Evolutionary conservation across 2,888 invertebrate species (phyloP).

Genomic region (Megaustenia siamemsis): DNA sequence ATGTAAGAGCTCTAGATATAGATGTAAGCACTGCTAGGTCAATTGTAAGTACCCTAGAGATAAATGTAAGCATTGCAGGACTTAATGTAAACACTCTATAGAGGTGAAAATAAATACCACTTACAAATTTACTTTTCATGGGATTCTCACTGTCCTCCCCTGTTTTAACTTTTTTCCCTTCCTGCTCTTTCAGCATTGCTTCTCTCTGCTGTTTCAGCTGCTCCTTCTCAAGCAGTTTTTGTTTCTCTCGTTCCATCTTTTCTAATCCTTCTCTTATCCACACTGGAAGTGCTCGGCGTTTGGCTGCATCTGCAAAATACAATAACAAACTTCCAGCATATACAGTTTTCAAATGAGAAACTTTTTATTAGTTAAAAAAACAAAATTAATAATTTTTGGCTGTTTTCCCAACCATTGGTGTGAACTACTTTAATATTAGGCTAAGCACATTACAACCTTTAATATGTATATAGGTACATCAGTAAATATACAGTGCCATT

Average conservation of each 20-base stretch:
- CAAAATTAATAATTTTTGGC: too few relatives aligned
- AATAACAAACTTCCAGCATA: not conserved
- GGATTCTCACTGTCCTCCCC: slow-evolving; percentile 76
- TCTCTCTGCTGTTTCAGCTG: slow-evolving; percentile 82
- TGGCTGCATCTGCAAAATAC: slow-evolving; percentile 74
- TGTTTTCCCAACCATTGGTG: too few relatives aligned
- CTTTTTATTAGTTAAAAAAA: too few relatives aligned
- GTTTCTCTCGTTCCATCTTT: slow-evolving; percentile 90
- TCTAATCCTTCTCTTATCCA: slow-evolving; percentile 98
- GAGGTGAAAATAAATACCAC: slow-evolving; percentile 68
- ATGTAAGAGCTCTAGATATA: too few relatives aligned
- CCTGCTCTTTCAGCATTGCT: slow-evolving; percentile 76
- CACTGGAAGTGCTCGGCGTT: slow-evolving; percentile 92
- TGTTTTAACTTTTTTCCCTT: slow-evolving; percentile 73
- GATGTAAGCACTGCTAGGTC: not conserved
- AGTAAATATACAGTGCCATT: too few relatives aligned
- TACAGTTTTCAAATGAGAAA: too few relatives aligned
- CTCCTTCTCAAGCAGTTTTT: slow-evolving; percentile 85
- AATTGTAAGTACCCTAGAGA: not conserved
- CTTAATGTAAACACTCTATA: too few relatives aligned
- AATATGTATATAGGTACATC: too few relatives aligned
- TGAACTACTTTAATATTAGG: too few relatives aligned
- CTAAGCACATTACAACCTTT: too few relatives aligned
- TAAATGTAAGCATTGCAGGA: not conserved
- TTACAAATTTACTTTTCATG: slow-evolving; percentile 84